phyloP scores from a whole-genome alignment of 2,888 invertebrate genomes.

The Eupithecia centaureata region DNA sequence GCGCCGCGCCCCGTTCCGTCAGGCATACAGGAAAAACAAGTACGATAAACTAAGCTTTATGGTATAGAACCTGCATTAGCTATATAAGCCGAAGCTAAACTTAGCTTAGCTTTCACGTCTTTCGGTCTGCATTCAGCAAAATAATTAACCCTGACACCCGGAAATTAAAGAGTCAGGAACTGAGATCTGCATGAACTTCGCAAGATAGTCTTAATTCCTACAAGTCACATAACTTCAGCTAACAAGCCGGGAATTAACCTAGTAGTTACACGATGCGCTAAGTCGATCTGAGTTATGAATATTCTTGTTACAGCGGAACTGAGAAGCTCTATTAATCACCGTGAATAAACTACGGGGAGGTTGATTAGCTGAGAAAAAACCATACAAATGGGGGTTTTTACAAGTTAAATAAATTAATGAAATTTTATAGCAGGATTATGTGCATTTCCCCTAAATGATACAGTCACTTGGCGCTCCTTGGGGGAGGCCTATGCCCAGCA shows the following conservation, averaged over 20 bases:
- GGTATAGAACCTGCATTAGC: background rate
- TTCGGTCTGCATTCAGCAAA: background rate
- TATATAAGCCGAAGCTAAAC: background rate
- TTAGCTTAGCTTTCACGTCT: background rate
- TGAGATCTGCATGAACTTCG: background rate
- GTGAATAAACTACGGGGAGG: background rate
- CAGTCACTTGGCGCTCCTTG: too few relatives aligned
- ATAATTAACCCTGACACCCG: background rate
- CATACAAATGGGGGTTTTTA: background rate
- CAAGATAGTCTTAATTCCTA: slow-evolving; percentile 12
- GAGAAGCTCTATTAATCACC: slow-evolving; percentile 2
- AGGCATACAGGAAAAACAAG: too few relatives aligned
- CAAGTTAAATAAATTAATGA: background rate
- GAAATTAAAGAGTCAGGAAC: background rate
- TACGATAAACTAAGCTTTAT: background rate
- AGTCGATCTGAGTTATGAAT: slow-evolving; percentile 48
- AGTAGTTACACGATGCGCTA: slow-evolving; percentile 39
- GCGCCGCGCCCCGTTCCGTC: too few relatives aligned
- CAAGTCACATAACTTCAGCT: slow-evolving; percentile 19
- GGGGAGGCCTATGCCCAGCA: too few relatives aligned
- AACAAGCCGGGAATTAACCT: slow-evolving; percentile 47
- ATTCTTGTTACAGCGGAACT: slow-evolving; percentile 42
- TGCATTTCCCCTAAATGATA: too few relatives aligned
- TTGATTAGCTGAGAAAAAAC: background rate
- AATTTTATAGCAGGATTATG: too few relatives aligned